These are phyloP conservation scores for Saimiri boliviensis DNA, from an alignment of 2,113 vertebrate genomes.

Conservation along the genomic window DNA sequence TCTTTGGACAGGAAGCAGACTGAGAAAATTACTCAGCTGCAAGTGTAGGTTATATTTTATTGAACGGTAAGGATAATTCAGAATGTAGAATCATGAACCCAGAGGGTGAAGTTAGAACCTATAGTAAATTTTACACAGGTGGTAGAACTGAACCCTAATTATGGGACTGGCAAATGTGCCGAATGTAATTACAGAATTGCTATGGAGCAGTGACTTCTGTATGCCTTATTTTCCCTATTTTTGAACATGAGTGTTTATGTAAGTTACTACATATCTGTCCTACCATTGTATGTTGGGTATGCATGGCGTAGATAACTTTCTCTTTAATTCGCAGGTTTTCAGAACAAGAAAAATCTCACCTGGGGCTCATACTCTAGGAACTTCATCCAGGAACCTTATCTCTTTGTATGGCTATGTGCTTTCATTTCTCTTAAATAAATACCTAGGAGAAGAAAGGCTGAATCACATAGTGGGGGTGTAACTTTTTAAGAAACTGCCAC, in stretches of 20 bases:
- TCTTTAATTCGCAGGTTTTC: background rate
- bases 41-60: background rate
- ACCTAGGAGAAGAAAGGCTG: background rate
- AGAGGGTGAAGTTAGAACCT: background rate
- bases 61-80: background rate
- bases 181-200: background rate
- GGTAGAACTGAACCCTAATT: background rate
- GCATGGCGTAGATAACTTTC: background rate
- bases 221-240: background rate
- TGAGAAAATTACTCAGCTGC: background rate
- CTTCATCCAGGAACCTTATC: background rate
- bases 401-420: background rate
- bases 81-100: background rate
- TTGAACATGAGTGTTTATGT: background rate
- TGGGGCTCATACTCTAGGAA: background rate
- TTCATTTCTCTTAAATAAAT: constrained; percentile 5
- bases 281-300: background rate
- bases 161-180: background rate
- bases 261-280: background rate
- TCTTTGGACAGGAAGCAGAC: background rate
- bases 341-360: background rate
- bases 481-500: background rate
- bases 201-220: background rate
- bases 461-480: background rate
- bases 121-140: background rate